These are phyloP conservation scores for Drosophila pectinifera DNA, from an alignment of 1,140 invertebrate species.

Conservation along the genomic window DNA sequence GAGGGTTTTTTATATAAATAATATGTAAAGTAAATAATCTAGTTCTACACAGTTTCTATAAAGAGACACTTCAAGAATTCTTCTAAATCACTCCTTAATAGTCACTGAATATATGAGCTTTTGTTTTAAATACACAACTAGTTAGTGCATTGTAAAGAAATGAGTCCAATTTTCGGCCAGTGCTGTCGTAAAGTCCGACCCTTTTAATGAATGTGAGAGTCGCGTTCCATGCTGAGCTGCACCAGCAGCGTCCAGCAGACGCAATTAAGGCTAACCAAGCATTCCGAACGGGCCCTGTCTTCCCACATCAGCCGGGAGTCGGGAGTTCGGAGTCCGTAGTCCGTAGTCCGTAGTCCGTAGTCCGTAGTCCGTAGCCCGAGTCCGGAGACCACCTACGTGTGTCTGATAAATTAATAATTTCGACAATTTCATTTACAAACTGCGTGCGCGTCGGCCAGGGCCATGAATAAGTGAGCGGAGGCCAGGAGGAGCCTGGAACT, in stretches of 20 bases:
- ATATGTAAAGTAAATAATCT: no score
- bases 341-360: slow-evolving; percentile 5
- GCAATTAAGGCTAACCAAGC: slow-evolving; percentile 76
- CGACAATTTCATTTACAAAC: slow-evolving; percentile 62
- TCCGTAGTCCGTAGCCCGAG: background rate
- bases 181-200: slow-evolving; percentile 45
- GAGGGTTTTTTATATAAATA: no score
- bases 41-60: no score
- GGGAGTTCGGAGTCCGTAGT: background rate
- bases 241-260: slow-evolving; percentile 31
- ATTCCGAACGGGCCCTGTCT: slow-evolving; percentile 22
- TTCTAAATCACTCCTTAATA: background rate
- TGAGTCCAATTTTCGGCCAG: slow-evolving; percentile 2
- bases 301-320: background rate
- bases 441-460: slow-evolving; percentile 42
- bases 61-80: no score
- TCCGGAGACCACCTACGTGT: slow-evolving; percentile 53
- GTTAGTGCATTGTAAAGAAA: no score
- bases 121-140: no score
- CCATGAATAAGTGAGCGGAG: slow-evolving; percentile 32
- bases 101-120: background rate
- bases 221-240: slow-evolving; percentile 34
- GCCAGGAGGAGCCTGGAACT: slow-evolving; percentile 81
- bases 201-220: slow-evolving; percentile 80
- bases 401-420: slow-evolving; percentile 75